These are phyloP conservation scores for Apostichopus californicus DNA, from an alignment of 35 echinoderm and acorn worm species.

Conservation along the genomic window DNA sequence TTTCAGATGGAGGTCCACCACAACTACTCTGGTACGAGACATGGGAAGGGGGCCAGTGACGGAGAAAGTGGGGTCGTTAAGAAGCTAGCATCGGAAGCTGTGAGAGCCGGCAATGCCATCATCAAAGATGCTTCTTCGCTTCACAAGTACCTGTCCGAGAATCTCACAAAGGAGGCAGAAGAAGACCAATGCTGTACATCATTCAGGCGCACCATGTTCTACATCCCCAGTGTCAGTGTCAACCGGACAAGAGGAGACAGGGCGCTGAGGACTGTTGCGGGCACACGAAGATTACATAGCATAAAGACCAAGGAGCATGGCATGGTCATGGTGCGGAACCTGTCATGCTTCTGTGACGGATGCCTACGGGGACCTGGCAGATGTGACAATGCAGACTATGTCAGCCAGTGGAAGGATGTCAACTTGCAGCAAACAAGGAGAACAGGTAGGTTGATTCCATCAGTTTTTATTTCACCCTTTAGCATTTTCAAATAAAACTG, in stretches of 20 bases:
- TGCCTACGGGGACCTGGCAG: conserved; percentile 42
- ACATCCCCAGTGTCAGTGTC: conserved; percentile 61
- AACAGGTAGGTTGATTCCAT: conserved; percentile 4
- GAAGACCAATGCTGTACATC: conserved; percentile 61
- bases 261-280: conserved; percentile 54
- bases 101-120: conserved; percentile 59
- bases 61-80: conserved; percentile 83
- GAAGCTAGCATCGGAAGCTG: conserved; percentile 57
- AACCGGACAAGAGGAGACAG: conserved; percentile 33
- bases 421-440: not conserved
- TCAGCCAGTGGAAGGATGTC: conserved; percentile 34
- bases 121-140: conserved; percentile 61
- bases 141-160: conserved; percentile 31
- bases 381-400: conserved; percentile 14
- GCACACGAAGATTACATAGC: conserved; percentile 76
- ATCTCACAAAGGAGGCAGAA: conserved; percentile 60
- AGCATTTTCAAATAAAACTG: not conserved
- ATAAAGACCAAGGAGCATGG: conserved; percentile 63
- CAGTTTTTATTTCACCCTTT: not conserved
- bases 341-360: conserved; percentile 71
- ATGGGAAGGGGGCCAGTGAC: conserved; percentile 87
- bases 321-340: conserved; percentile 52
- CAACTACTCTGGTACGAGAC: conserved; percentile 70
- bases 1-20: conserved; percentile 62
- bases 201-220: conserved; percentile 68